These are phyloP conservation scores for Sipha maydis DNA, from an alignment of 2,888 invertebrate genomes.

Conservation along the genomic window DNA sequence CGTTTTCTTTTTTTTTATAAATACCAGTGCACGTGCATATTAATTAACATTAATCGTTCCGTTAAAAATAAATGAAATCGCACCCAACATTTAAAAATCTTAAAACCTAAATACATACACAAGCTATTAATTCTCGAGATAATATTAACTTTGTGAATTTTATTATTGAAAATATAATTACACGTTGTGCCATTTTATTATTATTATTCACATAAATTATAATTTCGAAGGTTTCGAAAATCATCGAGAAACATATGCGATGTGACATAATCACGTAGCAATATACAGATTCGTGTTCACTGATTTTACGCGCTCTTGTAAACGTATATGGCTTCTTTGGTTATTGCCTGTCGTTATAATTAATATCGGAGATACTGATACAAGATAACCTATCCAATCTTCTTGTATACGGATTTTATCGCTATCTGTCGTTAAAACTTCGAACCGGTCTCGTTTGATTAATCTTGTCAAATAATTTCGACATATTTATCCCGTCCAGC, in stretches of 20 bases:
- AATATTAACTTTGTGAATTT: slow-evolving; percentile 1
- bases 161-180: slow-evolving; percentile 39
- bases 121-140: slow-evolving; percentile 5
- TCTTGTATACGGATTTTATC: slow-evolving; percentile 14
- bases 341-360: slow-evolving; percentile 20
- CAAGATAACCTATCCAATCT: slow-evolving; percentile 38
- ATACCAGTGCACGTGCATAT: background rate
- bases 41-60: background rate
- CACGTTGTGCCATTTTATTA: slow-evolving; percentile 3
- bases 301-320: background rate
- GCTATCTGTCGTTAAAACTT: slow-evolving; percentile 28
- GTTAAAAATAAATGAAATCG: background rate
- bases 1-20: slow-evolving; percentile 2
- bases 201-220: slow-evolving; percentile 20
- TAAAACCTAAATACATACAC: background rate
- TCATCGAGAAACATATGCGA: background rate
- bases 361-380: slow-evolving; percentile 23
- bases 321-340: background rate
- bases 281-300: background rate
- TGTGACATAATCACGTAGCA: slow-evolving; percentile 36
- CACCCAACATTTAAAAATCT: background rate
- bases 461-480: slow-evolving; percentile 14
- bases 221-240: slow-evolving; percentile 18
- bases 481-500: background rate
- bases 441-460: slow-evolving; percentile 49